Conservation (phyloP, 2,797 vertebrate species). For the Scomberomorus guttatus region DNA sequence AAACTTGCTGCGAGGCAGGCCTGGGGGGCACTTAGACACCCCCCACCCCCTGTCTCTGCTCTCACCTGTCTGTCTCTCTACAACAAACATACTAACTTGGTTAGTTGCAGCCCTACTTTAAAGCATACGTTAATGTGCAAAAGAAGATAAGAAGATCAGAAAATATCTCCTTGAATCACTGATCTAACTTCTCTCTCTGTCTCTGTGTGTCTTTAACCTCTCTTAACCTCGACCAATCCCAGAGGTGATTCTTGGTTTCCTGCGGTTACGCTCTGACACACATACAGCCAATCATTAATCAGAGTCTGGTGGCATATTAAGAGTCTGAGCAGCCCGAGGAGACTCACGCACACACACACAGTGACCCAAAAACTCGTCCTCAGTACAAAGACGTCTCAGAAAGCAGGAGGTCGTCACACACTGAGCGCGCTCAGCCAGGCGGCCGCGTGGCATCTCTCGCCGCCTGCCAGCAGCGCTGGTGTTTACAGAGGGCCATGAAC, state of each 20-base stretch:
- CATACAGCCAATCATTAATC: conserved; percentile 75
- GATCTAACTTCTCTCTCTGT: not conserved
- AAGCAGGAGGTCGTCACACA: conserved; percentile 31
- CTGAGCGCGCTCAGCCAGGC: not conserved
- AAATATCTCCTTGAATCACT: not conserved
- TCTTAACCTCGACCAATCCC: conserved; percentile 55
- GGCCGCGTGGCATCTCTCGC: no score
- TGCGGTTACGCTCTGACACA: conserved; percentile 72
- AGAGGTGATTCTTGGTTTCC: conserved; percentile 57
- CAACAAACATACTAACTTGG: no score
- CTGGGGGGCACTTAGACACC: conserved; percentile 24
- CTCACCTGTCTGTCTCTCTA: no score
- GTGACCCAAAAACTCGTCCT: conserved; percentile 70
- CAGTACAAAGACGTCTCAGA: conserved; percentile 50
- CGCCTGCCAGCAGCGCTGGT: not conserved
- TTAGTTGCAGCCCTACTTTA: no score
- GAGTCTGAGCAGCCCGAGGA: conserved; percentile 55
- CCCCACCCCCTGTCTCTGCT: no score
- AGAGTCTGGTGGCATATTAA: conserved; percentile 65
- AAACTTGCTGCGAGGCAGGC: conserved; percentile 42
- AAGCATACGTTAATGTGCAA: no score
- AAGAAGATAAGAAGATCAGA: no score
- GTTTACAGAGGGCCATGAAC: conserved; percentile 27
- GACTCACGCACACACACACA: conserved; percentile 27
- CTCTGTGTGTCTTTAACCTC: conserved; percentile 51